Percentiles rank a stretch among this genome's conserved stretches.
phyloP scores from a whole-genome alignment of 2,797 vertebrate genomes.

The Microcaecilia unicolor region DNA sequence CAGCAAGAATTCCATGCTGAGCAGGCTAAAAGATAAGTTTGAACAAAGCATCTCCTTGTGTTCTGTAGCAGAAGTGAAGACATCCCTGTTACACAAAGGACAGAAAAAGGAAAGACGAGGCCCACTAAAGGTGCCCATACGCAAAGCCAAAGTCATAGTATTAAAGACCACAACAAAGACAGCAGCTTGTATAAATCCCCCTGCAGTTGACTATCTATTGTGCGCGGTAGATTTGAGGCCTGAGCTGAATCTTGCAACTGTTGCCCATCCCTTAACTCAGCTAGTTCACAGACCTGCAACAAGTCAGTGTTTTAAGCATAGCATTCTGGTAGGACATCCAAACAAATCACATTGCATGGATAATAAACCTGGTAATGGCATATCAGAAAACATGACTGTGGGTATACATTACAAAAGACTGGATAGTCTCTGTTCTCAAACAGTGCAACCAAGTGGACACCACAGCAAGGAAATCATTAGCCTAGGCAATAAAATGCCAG shows the following conservation, averaged over 20 bases:
- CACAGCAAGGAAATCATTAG: too few relatives aligned
- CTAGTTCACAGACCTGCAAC: constrained; percentile 8
- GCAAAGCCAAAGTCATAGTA: constrained; percentile 36
- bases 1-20: constrained; percentile 45
- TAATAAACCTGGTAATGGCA: background rate
- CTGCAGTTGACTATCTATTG: constrained; percentile 33
- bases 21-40: constrained; percentile 65
- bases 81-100: constrained; percentile 13
- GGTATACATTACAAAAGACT: too few relatives aligned
- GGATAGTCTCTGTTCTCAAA: too few relatives aligned
- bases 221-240: constrained; percentile 32
- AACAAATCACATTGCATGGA: fast-evolving
- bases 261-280: constrained; percentile 46
- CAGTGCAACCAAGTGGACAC: too few relatives aligned
- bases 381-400: too few relatives aligned
- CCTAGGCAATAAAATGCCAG: too few relatives aligned
- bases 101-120: constrained; percentile 15
- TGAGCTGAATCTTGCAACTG: constrained; percentile 37
- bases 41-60: constrained; percentile 55
- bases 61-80: constrained; percentile 38
- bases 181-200: constrained; percentile 32
- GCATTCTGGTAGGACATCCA: background rate
- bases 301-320: background rate
- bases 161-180: constrained; percentile 28
- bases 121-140: constrained; percentile 7